These are phyloP conservation scores for Bovichtus variegatus DNA, from an alignment of 2,797 vertebrate genomes.

Conservation along the genomic window DNA sequence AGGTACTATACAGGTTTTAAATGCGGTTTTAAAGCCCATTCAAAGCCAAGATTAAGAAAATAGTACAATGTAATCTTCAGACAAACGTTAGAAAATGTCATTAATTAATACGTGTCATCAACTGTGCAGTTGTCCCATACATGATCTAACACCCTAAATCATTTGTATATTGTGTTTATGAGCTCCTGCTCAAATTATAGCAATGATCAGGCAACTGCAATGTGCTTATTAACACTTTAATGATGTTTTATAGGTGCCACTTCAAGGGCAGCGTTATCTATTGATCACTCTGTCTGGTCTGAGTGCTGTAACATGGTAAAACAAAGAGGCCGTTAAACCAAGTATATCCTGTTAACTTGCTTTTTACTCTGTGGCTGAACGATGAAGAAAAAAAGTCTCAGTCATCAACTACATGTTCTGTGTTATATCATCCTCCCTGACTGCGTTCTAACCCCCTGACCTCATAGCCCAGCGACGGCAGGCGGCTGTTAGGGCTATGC, in stretches of 20 bases:
- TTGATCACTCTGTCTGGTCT: slow-evolving; percentile 15
- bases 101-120: not conserved
- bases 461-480: slow-evolving; percentile 36
- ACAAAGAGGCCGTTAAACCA: slow-evolving; percentile 4
- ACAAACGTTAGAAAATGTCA: not conserved
- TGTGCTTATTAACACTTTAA: slow-evolving; percentile 29
- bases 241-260: slow-evolving; percentile 2
- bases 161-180: slow-evolving; percentile 4
- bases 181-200: slow-evolving; percentile 6
- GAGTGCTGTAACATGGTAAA: slow-evolving; percentile 1
- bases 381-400: not conserved
- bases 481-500: slow-evolving; percentile 48
- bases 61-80: not conserved
- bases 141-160: slow-evolving; percentile 14
- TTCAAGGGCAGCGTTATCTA: slow-evolving; percentile 13
- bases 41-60: not conserved
- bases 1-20: not conserved
- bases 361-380: slow-evolving; percentile 10
- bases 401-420: slow-evolving; percentile 32
- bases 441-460: slow-evolving; percentile 40
- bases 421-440: slow-evolving; percentile 47
- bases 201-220: slow-evolving; percentile 1
- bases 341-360: not conserved
- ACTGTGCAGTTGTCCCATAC: not conserved
- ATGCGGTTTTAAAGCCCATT: not conserved